Evolutionary conservation across 2,797 vertebrate species (phyloP).

Genomic region (Hozukius guyotensis): DNA sequence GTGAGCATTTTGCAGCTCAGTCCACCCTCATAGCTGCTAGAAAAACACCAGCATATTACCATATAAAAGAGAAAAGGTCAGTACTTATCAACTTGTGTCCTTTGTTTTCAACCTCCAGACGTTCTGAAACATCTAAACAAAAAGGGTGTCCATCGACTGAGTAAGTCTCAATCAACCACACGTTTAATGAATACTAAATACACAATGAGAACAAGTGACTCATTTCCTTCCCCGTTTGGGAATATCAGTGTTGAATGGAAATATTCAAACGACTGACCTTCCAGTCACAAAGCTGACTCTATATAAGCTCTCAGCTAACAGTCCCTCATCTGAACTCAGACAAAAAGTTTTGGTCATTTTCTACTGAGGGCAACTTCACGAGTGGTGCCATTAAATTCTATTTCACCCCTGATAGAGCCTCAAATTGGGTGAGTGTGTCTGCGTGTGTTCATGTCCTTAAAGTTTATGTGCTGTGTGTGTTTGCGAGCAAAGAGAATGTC

Average conservation of each 20-base stretch:
- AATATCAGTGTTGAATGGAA: background rate
- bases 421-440: constrained; percentile 13
- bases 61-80: background rate
- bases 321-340: constrained; percentile 26
- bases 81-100: background rate
- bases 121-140: constrained; percentile 12
- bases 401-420: constrained; percentile 27
- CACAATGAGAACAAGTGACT: constrained; percentile 4
- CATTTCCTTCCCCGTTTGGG: background rate
- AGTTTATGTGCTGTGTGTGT: constrained; percentile 15
- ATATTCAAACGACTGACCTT: constrained; percentile 3
- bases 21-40: background rate
- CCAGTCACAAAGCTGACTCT: background rate
- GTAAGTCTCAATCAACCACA: background rate
- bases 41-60: background rate
- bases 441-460: constrained; percentile 34
- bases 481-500: background rate
- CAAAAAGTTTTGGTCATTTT: constrained; percentile 43
- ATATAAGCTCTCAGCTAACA: background rate
- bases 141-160: background rate
- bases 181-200: constrained; percentile 17
- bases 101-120: constrained; percentile 15
- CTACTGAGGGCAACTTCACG: constrained; percentile 13
- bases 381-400: constrained; percentile 26
- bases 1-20: background rate